These are phyloP conservation scores for Orthonyx spaldingii DNA, from an alignment of 2,113 vertebrate genomes.

Conservation along the genomic window DNA sequence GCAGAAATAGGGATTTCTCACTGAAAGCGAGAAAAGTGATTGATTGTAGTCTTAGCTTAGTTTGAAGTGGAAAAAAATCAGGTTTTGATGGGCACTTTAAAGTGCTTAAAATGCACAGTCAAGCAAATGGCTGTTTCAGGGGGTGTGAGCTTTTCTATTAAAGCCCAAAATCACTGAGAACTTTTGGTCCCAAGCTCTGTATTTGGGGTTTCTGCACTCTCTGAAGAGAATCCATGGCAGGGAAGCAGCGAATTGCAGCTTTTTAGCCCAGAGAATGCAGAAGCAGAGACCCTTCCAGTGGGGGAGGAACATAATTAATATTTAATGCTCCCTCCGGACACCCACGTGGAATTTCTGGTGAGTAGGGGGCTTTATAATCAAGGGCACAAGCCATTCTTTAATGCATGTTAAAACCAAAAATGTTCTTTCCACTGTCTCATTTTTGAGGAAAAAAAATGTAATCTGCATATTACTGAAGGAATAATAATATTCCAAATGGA, in stretches of 20 bases:
- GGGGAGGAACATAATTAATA: constrained; percentile 36
- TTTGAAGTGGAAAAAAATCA: not conserved
- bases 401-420: not conserved
- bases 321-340: not conserved
- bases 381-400: not conserved
- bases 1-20: not conserved
- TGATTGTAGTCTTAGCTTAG: not conserved
- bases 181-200: accelerated
- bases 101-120: not conserved
- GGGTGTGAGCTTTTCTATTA: not conserved
- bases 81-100: not conserved
- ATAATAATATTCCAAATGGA: not conserved
- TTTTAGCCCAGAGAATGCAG: constrained; percentile 14
- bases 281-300: not conserved
- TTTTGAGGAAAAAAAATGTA: not conserved
- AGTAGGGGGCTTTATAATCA: not conserved
- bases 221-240: not conserved
- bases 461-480: not conserved
- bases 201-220: not conserved
- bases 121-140: not conserved
- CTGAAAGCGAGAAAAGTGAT: not conserved
- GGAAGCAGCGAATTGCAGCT: not conserved
- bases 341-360: constrained; percentile 1
- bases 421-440: not conserved
- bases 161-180: not conserved